These are phyloP conservation scores for Cryptocheilus praepositus DNA, from an alignment of 2,888 invertebrate genomes.

Conservation along the genomic window DNA sequence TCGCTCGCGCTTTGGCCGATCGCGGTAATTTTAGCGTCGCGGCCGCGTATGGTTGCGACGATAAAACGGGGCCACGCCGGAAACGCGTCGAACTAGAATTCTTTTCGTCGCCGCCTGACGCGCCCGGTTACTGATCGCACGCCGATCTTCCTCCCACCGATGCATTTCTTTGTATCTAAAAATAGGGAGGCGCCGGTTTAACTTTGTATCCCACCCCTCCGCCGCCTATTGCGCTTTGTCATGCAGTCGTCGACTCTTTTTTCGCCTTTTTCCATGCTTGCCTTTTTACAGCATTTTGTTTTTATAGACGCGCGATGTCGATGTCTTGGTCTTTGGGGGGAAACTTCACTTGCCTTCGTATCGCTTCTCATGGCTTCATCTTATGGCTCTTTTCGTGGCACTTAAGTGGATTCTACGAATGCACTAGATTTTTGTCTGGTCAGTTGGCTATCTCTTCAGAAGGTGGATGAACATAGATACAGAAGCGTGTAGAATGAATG, in stretches of 20 bases:
- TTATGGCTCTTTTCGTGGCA: too few relatives aligned
- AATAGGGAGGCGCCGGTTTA: background rate
- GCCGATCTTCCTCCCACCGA: conserved; percentile 15
- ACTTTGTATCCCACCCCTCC: too few relatives aligned
- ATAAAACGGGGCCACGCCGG: conserved; percentile 23
- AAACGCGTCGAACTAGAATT: conserved; percentile 39
- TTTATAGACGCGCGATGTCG: conserved; percentile 7
- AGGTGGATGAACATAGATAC: too few relatives aligned
- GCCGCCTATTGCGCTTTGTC: too few relatives aligned
- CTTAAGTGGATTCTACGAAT: too few relatives aligned
- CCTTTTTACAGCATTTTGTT: conserved; percentile 1
- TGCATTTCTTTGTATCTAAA: conserved; percentile 9
- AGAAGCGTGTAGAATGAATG: too few relatives aligned
- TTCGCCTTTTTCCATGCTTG: background rate
- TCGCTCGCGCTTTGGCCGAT: conserved; percentile 5
- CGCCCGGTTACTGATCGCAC: conserved; percentile 20
- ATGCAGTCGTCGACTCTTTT: conserved; percentile 6
- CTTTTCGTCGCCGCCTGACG: background rate
- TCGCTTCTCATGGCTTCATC: too few relatives aligned
- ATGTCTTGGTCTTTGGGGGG: too few relatives aligned
- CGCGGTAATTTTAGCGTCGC: conserved; percentile 6
- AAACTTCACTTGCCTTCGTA: too few relatives aligned
- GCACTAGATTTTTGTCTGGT: too few relatives aligned
- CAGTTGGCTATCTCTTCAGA: too few relatives aligned
- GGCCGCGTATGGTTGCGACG: background rate